A percentile compares a stretch with the other conserved stretches of the same genome.
phyloP scores from a whole-genome alignment of 2,797 vertebrate species.

The Psittacula derbiana region DNA sequence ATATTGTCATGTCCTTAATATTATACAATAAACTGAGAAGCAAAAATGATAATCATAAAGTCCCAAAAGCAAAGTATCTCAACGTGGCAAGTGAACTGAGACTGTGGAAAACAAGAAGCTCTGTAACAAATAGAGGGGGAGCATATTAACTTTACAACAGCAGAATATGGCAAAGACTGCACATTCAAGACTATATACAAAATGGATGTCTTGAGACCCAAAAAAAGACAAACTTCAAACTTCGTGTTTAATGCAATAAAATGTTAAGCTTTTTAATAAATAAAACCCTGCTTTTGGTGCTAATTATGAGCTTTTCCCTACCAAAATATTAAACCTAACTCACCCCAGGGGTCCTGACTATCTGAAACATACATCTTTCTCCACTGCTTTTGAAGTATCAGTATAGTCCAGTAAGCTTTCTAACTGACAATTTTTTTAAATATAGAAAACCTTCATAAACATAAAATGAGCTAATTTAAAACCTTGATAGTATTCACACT shows the following conservation, averaged over 20 bases:
- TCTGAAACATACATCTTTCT: constrained; percentile 22
- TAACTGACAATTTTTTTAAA: background rate
- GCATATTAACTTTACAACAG: background rate
- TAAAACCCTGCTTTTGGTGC: background rate
- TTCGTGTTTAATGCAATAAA: constrained; percentile 12
- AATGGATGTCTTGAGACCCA: background rate
- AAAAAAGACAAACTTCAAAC: background rate
- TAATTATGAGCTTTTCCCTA: constrained; percentile 22
- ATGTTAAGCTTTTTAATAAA: background rate
- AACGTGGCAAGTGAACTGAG: background rate
- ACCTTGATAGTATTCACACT: constrained; percentile 14
- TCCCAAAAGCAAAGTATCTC: background rate
- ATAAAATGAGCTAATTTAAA: constrained; percentile 48
- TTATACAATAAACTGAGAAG: background rate
- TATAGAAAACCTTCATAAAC: constrained; percentile 35
- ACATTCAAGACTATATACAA: background rate
- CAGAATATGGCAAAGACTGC: background rate
- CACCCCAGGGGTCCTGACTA: constrained; percentile 2
- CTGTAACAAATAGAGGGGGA: background rate
- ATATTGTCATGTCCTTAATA: background rate
- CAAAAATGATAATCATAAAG: background rate
- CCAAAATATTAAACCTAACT: constrained; percentile 30
- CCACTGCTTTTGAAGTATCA: constrained; percentile 36
- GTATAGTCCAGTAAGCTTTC: constrained; percentile 1
- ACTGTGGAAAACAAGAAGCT: background rate